Evolutionary conservation across 2,113 vertebrate species (phyloP).

Genomic region (Antechinus stuartii): DNA sequence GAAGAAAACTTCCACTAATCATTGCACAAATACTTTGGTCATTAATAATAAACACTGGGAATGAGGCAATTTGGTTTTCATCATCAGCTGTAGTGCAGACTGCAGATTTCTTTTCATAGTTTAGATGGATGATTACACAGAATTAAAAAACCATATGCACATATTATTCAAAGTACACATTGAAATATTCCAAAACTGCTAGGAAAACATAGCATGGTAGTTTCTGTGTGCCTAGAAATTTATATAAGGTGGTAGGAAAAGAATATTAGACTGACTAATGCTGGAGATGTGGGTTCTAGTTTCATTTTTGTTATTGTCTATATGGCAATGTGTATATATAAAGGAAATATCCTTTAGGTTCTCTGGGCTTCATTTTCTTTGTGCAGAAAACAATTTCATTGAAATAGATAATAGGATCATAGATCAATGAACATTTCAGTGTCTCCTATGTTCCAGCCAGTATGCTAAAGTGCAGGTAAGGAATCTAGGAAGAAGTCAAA

Average conservation of each 20-base stretch:
- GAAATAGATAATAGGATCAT: background rate
- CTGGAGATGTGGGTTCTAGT: background rate
- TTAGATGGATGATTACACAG: slow-evolving; percentile 14
- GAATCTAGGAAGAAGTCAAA: background rate
- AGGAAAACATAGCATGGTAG: background rate
- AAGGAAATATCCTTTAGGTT: background rate
- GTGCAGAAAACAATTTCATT: background rate
- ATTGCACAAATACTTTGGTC: slow-evolving; percentile 63
- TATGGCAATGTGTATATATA: background rate
- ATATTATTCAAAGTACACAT: background rate
- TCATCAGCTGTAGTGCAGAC: slow-evolving; percentile 35
- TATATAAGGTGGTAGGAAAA: background rate
- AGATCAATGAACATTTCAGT: background rate
- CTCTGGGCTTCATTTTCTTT: background rate
- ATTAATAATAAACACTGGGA: slow-evolving; percentile 72
- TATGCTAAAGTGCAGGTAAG: background rate
- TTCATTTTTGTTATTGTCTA: background rate
- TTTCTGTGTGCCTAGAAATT: background rate
- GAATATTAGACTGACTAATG: background rate
- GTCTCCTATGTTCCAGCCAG: background rate
- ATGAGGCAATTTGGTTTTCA: slow-evolving; percentile 63
- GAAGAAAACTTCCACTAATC: slow-evolving; percentile 63
- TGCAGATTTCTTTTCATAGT: slow-evolving; percentile 56
- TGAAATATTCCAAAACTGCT: background rate
- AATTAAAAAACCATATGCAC: slow-evolving; percentile 19